Evolutionary conservation across 2,797 vertebrate species (phyloP), one percentile per base, ranked within the genome.

Genomic region (Hippopotamyrus pictus): DNA sequence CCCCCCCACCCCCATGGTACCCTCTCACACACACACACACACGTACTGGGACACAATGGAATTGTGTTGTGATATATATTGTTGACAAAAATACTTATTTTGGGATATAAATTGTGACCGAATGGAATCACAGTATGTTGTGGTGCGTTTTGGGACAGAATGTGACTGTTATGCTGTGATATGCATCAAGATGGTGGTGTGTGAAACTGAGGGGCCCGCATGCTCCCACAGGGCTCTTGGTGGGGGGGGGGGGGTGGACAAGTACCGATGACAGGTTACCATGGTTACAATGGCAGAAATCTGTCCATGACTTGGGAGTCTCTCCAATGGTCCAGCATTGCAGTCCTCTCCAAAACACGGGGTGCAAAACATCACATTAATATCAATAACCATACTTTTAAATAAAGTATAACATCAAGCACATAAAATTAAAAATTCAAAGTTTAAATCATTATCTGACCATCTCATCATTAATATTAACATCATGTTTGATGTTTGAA

Each of bases 21-120:
- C 87, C 92, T 84, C n/a, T n/a, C 90, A 88, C 90, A 91, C 89
- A 90, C 33, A 87, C 88, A 59, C 54, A 69, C 57, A 87, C 89
- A 76, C 86, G 9, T 50, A 53, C 22, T 54, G n/a, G 29, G 48
- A 41, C 86, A 41, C 19, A 54, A 44, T 44, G 25, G n/a, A 48
- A 22, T 65, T 48, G 19, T 54, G 33, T 33, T 65, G 37, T 65
- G 57, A 50, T n/a, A 83, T 59, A 53, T 44, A 48, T 19, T 46
- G 79, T 50, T 88, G 88, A 69, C 41, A 65, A 44, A 29, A 86
- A 48, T 41, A 41, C n/a, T 86, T 69, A 48, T 65, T 14, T 50
- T n/a, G 44, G 17, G 57, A 5, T 50, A 48, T 46, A 22, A 51
- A 84, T 65, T 59, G n/a, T 62, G 37, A 89, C 79, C 50, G 54